phyloP scores from a whole-genome alignment of 2,113 vertebrate species.

The Apteryx mantelli region DNA sequence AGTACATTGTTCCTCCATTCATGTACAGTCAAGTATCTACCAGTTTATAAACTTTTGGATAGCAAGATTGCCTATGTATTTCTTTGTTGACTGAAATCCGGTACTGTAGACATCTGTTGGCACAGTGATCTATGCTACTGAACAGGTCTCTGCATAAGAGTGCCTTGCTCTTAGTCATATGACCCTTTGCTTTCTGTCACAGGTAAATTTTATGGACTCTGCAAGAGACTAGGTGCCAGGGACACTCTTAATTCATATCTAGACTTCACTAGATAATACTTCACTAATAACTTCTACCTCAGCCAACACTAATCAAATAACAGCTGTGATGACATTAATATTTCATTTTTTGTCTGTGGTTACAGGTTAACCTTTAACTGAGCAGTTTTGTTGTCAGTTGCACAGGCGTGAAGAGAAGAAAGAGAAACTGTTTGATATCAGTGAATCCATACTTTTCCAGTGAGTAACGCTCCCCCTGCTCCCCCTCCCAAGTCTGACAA shows the following conservation, averaged over 20 bases:
- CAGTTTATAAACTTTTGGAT: not conserved
- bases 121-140: not conserved
- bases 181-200: not conserved
- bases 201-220: not conserved
- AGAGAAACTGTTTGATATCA: not conserved
- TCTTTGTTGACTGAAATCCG: not conserved
- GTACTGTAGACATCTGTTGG: not conserved
- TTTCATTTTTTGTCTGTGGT: not conserved
- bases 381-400: not conserved
- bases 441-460: fast-evolving
- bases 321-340: not conserved
- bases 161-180: not conserved
- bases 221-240: not conserved
- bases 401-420: not conserved
- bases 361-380: not conserved
- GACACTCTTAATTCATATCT: fast-evolving
- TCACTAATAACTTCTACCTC: not conserved
- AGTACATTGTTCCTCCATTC: not conserved
- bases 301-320: not conserved
- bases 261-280: not conserved
- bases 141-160: not conserved
- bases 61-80: not conserved
- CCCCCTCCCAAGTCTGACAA: not conserved
- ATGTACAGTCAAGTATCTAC: not conserved
- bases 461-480: not conserved